These are phyloP conservation scores for Procapra przewalskii DNA, from an alignment of 2,113 vertebrate genomes.

Conservation along the genomic window DNA sequence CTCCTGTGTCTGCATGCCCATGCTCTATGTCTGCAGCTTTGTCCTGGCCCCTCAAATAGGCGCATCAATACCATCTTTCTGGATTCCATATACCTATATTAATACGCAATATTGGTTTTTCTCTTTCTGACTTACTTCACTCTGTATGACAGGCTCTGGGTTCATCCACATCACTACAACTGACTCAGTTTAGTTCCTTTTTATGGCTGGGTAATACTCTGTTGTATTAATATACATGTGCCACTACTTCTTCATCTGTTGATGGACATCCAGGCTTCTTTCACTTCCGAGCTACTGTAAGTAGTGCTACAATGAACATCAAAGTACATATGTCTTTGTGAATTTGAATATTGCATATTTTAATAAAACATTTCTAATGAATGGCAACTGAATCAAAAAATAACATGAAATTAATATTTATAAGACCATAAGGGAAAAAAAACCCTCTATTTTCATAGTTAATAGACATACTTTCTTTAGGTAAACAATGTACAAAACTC, in stretches of 20 bases:
- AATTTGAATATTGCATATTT: background rate
- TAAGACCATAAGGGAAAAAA: background rate
- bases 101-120: background rate
- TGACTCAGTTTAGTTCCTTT: background rate
- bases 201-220: background rate
- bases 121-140: background rate
- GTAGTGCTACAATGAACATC: background rate
- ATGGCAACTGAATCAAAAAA: conserved; percentile 29
- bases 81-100: background rate
- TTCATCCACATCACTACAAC: background rate
- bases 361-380: background rate
- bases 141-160: background rate
- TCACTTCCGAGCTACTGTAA: background rate
- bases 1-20: background rate
- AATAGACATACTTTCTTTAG: background rate
- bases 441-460: background rate
- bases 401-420: background rate
- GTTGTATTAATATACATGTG: background rate
- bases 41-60: background rate
- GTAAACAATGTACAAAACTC: background rate
- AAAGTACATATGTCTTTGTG: background rate
- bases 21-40: background rate
- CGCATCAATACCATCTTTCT: background rate
- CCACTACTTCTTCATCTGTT: background rate
- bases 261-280: background rate